A percentile compares a stretch with the other conserved stretches of the same genome.
Conservation (phyloP, 2,888 invertebrate genomes). For the Trachelus tabidus region DNA sequence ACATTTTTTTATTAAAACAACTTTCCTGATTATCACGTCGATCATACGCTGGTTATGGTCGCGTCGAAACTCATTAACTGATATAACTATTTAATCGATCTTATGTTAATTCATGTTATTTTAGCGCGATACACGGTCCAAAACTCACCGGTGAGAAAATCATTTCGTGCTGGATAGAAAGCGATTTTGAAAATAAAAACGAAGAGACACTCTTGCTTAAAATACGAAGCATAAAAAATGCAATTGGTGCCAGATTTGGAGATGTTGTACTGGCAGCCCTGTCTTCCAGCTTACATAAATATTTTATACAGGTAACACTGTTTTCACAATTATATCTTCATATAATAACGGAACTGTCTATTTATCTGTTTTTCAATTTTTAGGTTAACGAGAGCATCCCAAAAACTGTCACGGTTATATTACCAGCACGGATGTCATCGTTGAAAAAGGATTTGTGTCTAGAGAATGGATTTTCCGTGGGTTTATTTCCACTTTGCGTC, state of each 20-base stretch:
- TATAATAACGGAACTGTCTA: background rate
- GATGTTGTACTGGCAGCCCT: slow-evolving; percentile 68
- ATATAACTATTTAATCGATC: background rate
- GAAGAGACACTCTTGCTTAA: slow-evolving; percentile 60
- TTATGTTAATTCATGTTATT: background rate
- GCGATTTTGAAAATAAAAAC: slow-evolving; percentile 35
- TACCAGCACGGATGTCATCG: slow-evolving; percentile 51
- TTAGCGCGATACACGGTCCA: slow-evolving; percentile 66
- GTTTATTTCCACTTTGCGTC: slow-evolving; percentile 67
- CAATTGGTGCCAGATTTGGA: slow-evolving; percentile 62
- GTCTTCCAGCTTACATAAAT: slow-evolving; percentile 67
- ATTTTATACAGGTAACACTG: slow-evolving; percentile 61
- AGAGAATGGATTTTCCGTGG: slow-evolving; percentile 68
- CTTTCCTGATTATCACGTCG: background rate
- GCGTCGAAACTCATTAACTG: background rate
- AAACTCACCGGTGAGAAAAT: slow-evolving; percentile 65
- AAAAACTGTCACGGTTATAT: slow-evolving; percentile 48
- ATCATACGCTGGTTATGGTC: background rate
- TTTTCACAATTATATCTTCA: background rate
- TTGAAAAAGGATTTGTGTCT: slow-evolving; percentile 46
- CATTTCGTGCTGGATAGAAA: slow-evolving; percentile 47
- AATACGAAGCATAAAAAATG: slow-evolving; percentile 45
- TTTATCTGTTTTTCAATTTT: slow-evolving; percentile 4
- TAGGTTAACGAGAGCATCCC: slow-evolving; percentile 42
- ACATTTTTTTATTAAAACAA: background rate